phyloP scores from a whole-genome alignment of 2,113 vertebrate genomes.

The Isichthys henryi region DNA sequence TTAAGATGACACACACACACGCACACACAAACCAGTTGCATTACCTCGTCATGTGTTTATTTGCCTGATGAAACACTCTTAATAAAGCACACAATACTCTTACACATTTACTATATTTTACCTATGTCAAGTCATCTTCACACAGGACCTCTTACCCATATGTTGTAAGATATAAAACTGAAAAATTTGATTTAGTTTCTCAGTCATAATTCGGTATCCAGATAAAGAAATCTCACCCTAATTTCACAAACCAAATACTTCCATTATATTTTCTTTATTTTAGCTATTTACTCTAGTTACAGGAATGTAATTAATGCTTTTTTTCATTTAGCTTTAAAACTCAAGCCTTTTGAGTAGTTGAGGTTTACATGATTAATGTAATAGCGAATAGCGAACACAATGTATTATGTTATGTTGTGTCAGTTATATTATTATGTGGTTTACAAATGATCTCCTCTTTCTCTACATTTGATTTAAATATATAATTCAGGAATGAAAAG shows the following conservation, averaged over 20 bases:
- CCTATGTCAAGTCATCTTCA: too few species aligned
- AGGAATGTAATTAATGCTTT: neutral
- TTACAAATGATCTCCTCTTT: conserved; percentile 35
- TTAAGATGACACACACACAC: too few species aligned
- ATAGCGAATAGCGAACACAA: neutral
- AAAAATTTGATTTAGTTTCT: neutral
- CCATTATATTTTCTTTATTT: conserved; percentile 2
- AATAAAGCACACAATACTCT: too few species aligned
- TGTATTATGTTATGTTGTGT: neutral
- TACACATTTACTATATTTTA: too few species aligned
- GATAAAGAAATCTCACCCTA: neutral
- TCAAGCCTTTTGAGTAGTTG: neutral
- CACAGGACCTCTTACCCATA: neutral
- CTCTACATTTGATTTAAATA: conserved; percentile 40
- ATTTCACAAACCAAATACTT: neutral
- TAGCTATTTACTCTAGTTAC: neutral
- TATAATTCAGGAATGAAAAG: conserved; percentile 17
- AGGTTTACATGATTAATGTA: neutral
- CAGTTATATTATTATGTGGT: conserved; percentile 34
- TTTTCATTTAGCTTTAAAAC: neutral
- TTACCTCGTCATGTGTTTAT: too few species aligned
- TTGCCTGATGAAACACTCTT: too few species aligned
- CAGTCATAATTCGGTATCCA: neutral
- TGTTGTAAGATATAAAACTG: neutral
- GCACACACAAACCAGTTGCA: too few species aligned